Percentiles rank a stretch among this genome's conserved stretches.
Evolutionary conservation across 2,113 vertebrate genomes (phyloP).

Genomic region (Phaethon lepturus): DNA sequence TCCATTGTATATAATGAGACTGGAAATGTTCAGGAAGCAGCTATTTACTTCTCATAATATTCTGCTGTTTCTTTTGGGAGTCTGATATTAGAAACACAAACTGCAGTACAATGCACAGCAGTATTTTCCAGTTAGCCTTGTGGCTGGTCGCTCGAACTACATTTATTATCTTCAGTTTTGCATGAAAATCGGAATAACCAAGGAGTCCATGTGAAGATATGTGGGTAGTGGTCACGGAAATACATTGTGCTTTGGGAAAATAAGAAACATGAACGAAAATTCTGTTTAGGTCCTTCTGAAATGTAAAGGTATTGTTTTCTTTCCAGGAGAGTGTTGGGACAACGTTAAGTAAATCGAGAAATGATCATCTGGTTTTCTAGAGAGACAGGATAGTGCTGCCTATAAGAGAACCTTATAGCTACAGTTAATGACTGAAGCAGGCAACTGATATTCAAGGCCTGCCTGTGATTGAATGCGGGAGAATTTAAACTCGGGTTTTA

Average conservation of each 20-base stretch:
- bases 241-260: neutral
- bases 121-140: neutral
- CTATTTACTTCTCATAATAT: neutral
- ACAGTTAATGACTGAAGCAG: neutral
- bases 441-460: neutral
- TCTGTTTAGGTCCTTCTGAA: neutral
- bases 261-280: neutral
- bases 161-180: neutral
- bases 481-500: neutral
- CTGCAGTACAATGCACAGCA: fast-evolving
- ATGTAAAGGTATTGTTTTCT: neutral
- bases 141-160: neutral
- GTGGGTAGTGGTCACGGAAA: neutral
- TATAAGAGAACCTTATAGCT: neutral
- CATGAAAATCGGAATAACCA: neutral
- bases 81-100: neutral
- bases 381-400: neutral
- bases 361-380: neutral
- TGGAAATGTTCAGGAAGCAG: neutral
- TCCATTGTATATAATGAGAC: neutral
- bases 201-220: neutral
- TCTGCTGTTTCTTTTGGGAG: neutral
- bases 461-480: neutral
- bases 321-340: neutral
- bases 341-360: neutral